Base-by-base conservation (phyloP, 2,888 invertebrate genomes). In the Agonopterix heracliana region DNA sequence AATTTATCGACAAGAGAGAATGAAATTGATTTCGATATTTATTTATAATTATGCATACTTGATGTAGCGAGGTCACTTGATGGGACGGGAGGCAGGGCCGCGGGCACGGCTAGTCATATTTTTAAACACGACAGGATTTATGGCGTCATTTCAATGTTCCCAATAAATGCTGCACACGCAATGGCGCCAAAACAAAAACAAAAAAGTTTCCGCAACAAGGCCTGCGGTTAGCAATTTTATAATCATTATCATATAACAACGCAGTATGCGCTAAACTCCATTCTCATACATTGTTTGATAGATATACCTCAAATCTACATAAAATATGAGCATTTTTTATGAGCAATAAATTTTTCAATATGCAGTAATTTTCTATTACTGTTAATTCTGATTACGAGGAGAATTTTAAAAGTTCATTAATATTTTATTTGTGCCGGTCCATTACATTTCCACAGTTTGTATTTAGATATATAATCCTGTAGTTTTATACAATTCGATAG, bases 181-280 rank as follows among this genome's bases (percentile, higher is more conserved):
- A 78, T 59, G 61, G 60, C 59, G 65, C 68, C 49, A 7, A 47
- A 50, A 51, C 43, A 50, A 56, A 54, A 54, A 52, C 46, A 71
- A 72, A 61, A 26, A 64, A 62, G 49, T 47, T 57, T 54, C 57
- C 59, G 61, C 66, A 68, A 74, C 71, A 74, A 66, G 71, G 70
- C 74, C 72, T 68, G 77, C 74, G 76, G 77, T 76, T 66, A 67
- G 73, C 74, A 64, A 71, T 77, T 73, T 76, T 71, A 74, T 77
- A 72, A 77, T 73, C 71, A 68, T 71, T 62, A 61, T 61, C 61
- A 65, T 63, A 64, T 62, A 64, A 69, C 65, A 63, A 64, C 53
- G 55, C 69, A 74, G 71, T 63, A 67, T 70, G 68, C 67, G 68
- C 65, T 68, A 67, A 66, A 63, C 66, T 44, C 38, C 45, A 38